Conservation (phyloP, 2,113 vertebrate genomes). For the Zapus hudsonius region DNA sequence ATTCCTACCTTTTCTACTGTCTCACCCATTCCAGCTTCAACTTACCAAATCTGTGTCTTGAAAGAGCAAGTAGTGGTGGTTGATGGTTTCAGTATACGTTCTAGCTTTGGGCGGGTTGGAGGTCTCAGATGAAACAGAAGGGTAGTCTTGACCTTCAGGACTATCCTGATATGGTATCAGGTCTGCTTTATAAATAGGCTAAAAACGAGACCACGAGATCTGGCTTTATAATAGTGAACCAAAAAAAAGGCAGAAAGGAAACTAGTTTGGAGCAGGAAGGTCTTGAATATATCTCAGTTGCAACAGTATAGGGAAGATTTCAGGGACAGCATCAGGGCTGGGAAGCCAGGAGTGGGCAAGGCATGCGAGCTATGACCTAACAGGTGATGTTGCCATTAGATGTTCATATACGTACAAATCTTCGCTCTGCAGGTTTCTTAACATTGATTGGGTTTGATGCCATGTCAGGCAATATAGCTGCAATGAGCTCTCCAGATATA, state of each 20-base stretch:
- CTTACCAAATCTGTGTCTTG: slow-evolving; percentile 92
- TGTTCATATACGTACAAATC: slow-evolving; percentile 88
- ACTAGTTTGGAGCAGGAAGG: slow-evolving; percentile 15
- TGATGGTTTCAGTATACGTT: slow-evolving; percentile 86
- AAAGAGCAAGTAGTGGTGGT: slow-evolving; percentile 89
- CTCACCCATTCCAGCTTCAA: slow-evolving; percentile 1
- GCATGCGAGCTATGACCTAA: slow-evolving; percentile 15
- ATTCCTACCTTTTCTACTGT: slow-evolving; percentile 30
- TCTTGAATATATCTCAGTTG: background rate
- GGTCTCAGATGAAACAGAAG: background rate
- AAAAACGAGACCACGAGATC: slow-evolving; percentile 49
- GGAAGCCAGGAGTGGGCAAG: slow-evolving; percentile 13
- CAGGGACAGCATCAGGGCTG: background rate
- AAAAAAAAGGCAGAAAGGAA: slow-evolving; percentile 36
- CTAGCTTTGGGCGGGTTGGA: slow-evolving; percentile 78
- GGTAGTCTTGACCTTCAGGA: slow-evolving; percentile 10
- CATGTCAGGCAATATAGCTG: slow-evolving; percentile 88
- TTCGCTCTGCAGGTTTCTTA: slow-evolving; percentile 89
- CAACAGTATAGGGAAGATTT: background rate
- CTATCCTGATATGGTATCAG: slow-evolving; percentile 83
- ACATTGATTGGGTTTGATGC: slow-evolving; percentile 81
- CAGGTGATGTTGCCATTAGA: background rate
- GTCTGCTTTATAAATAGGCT: slow-evolving; percentile 92
- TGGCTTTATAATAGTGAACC: slow-evolving; percentile 19
- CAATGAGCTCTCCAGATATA: slow-evolving; percentile 90